These are phyloP conservation scores for Aphaenogaster rudis DNA, from an alignment of 1,140 invertebrate species.

Conservation along the genomic window DNA sequence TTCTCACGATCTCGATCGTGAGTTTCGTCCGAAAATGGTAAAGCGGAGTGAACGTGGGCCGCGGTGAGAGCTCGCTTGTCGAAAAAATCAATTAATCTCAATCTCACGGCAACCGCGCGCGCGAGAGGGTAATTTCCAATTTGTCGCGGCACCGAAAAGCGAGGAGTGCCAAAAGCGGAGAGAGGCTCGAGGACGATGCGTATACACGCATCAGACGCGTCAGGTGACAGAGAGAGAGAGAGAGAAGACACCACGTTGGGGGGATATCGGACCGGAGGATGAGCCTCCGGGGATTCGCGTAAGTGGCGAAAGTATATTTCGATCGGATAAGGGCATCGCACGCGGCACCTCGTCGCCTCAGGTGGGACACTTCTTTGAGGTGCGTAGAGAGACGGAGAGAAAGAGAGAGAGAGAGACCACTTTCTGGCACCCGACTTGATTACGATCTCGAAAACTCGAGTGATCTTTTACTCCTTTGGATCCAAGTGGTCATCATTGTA, in stretches of 20 bases:
- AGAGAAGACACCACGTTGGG: conserved; percentile 17
- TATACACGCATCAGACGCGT: neutral
- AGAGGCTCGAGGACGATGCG: conserved; percentile 5
- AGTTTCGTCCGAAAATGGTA: conserved; percentile 75
- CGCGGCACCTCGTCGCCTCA: conserved; percentile 49
- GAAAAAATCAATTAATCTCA: conserved; percentile 83
- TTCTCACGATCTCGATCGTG: conserved; percentile 78
- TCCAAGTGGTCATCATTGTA: neutral
- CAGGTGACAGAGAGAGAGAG: conserved; percentile 50
- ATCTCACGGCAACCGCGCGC: conserved; percentile 72
- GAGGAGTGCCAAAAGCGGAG: conserved; percentile 59
- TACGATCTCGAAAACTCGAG: conserved; percentile 47
- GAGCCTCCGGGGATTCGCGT: conserved; percentile 58
- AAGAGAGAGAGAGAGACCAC: neutral
- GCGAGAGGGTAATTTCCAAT: conserved; percentile 81
- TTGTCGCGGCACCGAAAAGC: conserved; percentile 79
- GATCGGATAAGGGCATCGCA: conserved; percentile 74
- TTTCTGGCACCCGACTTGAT: conserved; percentile 39
- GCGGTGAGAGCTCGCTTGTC: conserved; percentile 67
- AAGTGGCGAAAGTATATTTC: conserved; percentile 76
- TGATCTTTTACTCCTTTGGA: neutral
- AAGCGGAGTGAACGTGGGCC: conserved; percentile 58
- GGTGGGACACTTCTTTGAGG: conserved; percentile 56
- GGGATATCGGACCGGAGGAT: conserved; percentile 1
- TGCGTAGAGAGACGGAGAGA: neutral